phyloP scores from a whole-genome alignment of 2,888 invertebrate genomes.

The Acrocyrtus sp. region DNA sequence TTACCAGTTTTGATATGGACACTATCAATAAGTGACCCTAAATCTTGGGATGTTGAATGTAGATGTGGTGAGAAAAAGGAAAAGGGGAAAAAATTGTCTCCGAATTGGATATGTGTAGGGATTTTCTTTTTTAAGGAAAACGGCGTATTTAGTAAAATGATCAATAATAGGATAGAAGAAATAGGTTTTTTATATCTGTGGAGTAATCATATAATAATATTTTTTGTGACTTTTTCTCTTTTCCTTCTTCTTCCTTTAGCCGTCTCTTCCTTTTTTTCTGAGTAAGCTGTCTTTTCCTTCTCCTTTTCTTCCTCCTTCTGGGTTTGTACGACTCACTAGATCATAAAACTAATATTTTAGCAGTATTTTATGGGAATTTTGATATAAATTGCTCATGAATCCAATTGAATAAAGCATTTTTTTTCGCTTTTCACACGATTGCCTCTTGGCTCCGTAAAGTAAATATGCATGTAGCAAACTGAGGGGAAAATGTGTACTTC shows the following conservation, averaged over 20 bases:
- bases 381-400: constrained; percentile 53
- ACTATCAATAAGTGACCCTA: background rate
- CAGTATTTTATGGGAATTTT: constrained; percentile 48
- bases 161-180: too few relatives aligned
- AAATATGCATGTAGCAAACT: constrained; percentile 47
- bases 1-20: background rate
- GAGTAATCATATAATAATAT: constrained; percentile 43
- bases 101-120: too few relatives aligned
- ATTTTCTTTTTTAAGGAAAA: too few relatives aligned
- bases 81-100: too few relatives aligned
- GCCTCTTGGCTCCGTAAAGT: constrained; percentile 50
- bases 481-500: constrained; percentile 12
- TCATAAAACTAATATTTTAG: constrained; percentile 54
- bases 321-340: constrained; percentile 48
- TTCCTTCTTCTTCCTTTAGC: constrained; percentile 38
- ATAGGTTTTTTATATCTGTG: background rate
- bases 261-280: too few relatives aligned
- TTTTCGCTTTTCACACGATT: constrained; percentile 51
- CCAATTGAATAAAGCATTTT: constrained; percentile 52
- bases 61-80: background rate
- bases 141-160: too few relatives aligned
- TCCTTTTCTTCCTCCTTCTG: too few relatives aligned
- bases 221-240: constrained; percentile 47
- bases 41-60: background rate
- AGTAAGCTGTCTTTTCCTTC: constrained; percentile 48